A percentile compares a stretch with the other conserved stretches of the same genome.
Conservation (phyloP, 2,797 vertebrate genomes). For the Lateolabrax maculatus region DNA sequence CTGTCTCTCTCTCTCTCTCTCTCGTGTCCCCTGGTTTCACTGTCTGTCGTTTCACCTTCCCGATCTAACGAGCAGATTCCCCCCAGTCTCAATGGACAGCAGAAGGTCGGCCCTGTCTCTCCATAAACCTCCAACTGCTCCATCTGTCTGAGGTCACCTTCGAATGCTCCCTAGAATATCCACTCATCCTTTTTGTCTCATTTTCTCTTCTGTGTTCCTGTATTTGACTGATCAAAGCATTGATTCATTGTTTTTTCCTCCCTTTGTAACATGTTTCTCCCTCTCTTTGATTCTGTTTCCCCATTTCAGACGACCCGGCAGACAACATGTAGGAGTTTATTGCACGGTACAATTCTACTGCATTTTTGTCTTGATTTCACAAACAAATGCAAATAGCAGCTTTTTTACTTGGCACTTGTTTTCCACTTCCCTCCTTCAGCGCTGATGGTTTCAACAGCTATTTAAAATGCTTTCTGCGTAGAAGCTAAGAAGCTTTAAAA, state of each 20-base stretch:
- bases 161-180: slow-evolving; percentile 3
- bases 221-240: not conserved
- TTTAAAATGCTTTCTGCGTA: no score
- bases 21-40: slow-evolving; percentile 24
- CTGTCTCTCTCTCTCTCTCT: slow-evolving; percentile 8
- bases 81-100: slow-evolving; percentile 28
- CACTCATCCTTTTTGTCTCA: not conserved
- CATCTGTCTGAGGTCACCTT: slow-evolving; percentile 60
- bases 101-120: slow-evolving; percentile 39
- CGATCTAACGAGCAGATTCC: slow-evolving; percentile 33
- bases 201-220: slow-evolving; percentile 1
- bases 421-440: not conserved
- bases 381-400: not conserved
- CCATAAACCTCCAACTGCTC: slow-evolving; percentile 45
- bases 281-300: not conserved
- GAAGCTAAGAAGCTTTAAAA: no score
- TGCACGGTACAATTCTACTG: rapidly evolving
- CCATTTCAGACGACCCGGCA: not conserved
- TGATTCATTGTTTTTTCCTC: not conserved
- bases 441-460: no score
- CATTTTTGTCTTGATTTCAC: not conserved
- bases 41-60: slow-evolving; percentile 62
- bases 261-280: not conserved
- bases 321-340: not conserved
- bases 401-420: not conserved